These are phyloP conservation scores for rabbit (Oryctolagus cuniculus) DNA, from an alignment of 2,113 vertebrate genomes.

Conservation along the genomic window DNA sequence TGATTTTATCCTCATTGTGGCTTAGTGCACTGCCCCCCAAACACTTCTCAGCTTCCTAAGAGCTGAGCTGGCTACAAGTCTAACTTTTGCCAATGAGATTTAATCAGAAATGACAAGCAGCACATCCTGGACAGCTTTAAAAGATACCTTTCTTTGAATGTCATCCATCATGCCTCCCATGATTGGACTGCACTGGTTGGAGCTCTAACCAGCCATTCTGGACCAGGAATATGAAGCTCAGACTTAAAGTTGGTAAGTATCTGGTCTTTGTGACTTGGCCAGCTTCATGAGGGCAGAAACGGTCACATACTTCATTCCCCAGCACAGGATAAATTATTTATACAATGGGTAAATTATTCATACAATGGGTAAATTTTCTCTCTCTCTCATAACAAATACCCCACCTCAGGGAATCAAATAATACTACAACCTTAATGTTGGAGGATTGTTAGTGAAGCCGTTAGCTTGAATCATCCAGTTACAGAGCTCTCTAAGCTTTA, in stretches of 20 bases:
- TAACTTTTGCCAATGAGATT: slow-evolving; percentile 2
- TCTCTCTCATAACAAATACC: not conserved
- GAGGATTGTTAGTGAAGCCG: not conserved
- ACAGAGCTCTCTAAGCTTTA: not conserved
- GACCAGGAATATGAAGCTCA: not conserved
- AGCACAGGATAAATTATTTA: not conserved
- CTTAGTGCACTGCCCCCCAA: not conserved
- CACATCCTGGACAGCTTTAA: slow-evolving; percentile 1
- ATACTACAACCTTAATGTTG: not conserved
- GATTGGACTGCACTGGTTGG: not conserved
- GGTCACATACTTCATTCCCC: not conserved
- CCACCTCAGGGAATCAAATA: slow-evolving; percentile 24
- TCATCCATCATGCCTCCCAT: not conserved
- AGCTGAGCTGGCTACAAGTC: not conserved
- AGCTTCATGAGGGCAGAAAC: not conserved
- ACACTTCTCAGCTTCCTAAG: not conserved
- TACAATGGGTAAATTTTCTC: not conserved
- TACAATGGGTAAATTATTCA: not conserved
- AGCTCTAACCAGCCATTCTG: not conserved
- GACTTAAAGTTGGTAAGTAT: not conserved
- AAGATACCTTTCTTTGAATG: not conserved
- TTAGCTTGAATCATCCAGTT: not conserved
- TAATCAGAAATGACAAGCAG: not conserved
- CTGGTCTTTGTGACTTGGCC: not conserved
- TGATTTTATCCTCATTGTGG: not conserved